These are phyloP conservation scores for Betta splendens DNA, from an alignment of 2,797 vertebrate species.

Conservation along the genomic window DNA sequence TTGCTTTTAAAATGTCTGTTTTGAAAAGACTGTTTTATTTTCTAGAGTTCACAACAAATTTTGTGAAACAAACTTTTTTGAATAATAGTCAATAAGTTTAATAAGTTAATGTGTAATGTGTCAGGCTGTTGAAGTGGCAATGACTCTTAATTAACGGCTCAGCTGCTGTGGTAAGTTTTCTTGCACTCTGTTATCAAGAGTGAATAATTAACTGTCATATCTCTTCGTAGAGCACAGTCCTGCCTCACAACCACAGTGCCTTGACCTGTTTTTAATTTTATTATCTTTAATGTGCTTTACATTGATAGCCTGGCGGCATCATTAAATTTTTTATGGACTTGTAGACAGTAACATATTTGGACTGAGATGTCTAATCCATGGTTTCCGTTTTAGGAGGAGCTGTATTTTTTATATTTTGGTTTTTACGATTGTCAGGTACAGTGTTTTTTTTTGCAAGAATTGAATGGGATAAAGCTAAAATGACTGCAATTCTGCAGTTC, in stretches of 20 bases:
- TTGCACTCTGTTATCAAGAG: slow-evolving; percentile 36
- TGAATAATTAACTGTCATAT: slow-evolving; percentile 46
- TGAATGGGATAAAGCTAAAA: slow-evolving; percentile 52
- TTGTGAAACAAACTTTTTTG: too few relatives aligned
- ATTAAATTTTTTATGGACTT: slow-evolving; percentile 27
- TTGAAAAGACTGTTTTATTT: slow-evolving; percentile 29
- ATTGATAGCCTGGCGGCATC: slow-evolving; percentile 14
- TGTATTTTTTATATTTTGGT: slow-evolving; percentile 4
- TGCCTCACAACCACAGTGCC: slow-evolving; percentile 50
- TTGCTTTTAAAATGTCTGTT: slow-evolving; percentile 25
- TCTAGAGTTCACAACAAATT: slow-evolving; percentile 11
- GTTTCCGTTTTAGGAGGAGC: slow-evolving; percentile 20
- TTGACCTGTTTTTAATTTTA: slow-evolving; percentile 16
- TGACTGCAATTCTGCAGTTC: slow-evolving; percentile 30
- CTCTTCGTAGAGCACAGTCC: slow-evolving; percentile 48
- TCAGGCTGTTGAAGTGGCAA: slow-evolving; percentile 28
- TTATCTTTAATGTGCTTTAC: slow-evolving; percentile 30
- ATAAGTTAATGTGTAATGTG: slow-evolving; percentile 10
- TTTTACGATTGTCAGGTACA: slow-evolving; percentile 54
- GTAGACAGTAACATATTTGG: slow-evolving; percentile 18
- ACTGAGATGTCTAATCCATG: slow-evolving; percentile 21
- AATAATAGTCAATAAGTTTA: slow-evolving; percentile 19
- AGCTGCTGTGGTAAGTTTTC: slow-evolving; percentile 7
- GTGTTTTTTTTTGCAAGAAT: slow-evolving; percentile 28
- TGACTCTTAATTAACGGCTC: slow-evolving; percentile 21